Conservation (phyloP, 2,797 vertebrate genomes). For the Chrysocyon brachyurus region DNA sequence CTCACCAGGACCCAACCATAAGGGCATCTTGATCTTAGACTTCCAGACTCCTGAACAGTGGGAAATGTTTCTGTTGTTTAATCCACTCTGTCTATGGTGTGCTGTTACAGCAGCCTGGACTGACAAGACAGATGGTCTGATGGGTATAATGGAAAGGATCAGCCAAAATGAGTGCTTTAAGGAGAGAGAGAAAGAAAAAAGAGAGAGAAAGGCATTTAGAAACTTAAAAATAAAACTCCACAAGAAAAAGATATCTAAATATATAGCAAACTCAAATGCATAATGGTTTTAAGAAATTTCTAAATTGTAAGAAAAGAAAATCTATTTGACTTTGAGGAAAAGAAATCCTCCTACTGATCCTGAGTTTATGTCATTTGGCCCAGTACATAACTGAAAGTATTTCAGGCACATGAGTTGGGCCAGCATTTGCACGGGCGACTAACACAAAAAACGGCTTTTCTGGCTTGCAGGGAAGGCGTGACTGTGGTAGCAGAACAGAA, state of each 20-base stretch:
- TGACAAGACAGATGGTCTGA: background rate
- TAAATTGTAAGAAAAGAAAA: slow-evolving; percentile 18
- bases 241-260: slow-evolving; percentile 25
- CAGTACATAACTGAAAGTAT: background rate
- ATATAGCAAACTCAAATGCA: background rate
- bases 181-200: background rate
- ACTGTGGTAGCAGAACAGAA: background rate
- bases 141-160: background rate
- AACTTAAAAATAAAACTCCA: slow-evolving; percentile 22
- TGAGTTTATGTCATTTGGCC: slow-evolving; percentile 36
- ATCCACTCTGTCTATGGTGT: background rate
- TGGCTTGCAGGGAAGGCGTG: background rate
- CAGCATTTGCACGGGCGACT: background rate
- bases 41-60: background rate
- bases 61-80: background rate
- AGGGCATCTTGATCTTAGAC: background rate
- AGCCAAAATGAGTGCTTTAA: slow-evolving; percentile 16
- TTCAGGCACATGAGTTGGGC: background rate
- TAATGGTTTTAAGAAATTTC: slow-evolving; percentile 13
- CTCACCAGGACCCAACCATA: background rate
- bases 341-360: background rate
- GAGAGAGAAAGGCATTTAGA: background rate
- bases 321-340: slow-evolving; percentile 55
- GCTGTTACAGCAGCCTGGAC: background rate
- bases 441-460: background rate